Evolutionary conservation across 37 sponge, comb jelly and placozoan genomes (phyloP).

Genomic region (Oscarella lobularis): DNA sequence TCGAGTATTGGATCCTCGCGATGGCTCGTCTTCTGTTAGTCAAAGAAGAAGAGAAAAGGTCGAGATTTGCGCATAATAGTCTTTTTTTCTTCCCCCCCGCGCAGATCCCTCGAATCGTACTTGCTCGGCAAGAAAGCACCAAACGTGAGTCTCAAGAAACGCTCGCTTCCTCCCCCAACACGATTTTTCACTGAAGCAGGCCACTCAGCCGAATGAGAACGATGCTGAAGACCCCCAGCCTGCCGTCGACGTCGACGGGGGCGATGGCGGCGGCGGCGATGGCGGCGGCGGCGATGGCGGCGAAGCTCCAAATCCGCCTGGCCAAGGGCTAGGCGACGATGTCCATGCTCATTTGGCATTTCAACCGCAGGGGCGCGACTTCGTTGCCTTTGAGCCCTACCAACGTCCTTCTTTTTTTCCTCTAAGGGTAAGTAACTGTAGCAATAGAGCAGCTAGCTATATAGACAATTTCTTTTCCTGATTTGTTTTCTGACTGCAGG

Average conservation of each 20-base stretch:
- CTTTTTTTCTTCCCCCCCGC: conserved; percentile 12
- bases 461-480: neutral
- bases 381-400: neutral
- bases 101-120: conserved; percentile 68
- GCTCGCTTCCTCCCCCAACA: conserved; percentile 9
- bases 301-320: too few relatives aligned
- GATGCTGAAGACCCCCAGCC: too few relatives aligned
- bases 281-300: too few relatives aligned
- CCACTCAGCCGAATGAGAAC: too few relatives aligned
- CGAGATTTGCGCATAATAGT: too few relatives aligned
- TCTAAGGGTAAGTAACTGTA: neutral
- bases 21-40: conserved; percentile 39
- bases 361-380: neutral
- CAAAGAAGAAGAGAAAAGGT: too few relatives aligned
- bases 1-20: conserved; percentile 40
- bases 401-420: neutral
- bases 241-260: too few relatives aligned
- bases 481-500: neutral
- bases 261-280: too few relatives aligned
- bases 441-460: too few relatives aligned
- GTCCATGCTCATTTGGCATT: neutral
- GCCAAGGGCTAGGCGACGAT: neutral
- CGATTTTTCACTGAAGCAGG: too few relatives aligned
- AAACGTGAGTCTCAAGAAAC: neutral
- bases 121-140: conserved; percentile 38